These are phyloP conservation scores for Procambarus virginalis DNA, from an alignment of 1,140 invertebrate genomes.

Conservation along the genomic window DNA sequence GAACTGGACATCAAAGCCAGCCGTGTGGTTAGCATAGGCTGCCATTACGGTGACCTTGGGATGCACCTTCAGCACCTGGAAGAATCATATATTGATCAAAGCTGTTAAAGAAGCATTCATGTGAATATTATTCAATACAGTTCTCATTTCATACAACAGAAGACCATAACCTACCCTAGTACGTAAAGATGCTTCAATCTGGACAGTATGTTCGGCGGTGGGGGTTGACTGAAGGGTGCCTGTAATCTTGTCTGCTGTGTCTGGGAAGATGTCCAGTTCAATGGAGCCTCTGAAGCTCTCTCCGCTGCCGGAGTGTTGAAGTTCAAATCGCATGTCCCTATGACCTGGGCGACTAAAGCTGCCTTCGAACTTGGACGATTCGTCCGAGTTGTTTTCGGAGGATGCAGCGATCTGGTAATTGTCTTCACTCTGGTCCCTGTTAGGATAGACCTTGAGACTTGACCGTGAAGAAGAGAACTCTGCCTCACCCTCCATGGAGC, in stretches of 20 bases:
- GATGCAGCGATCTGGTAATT: conserved; percentile 2
- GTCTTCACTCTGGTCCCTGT: conserved; percentile 7
- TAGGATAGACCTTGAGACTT: conserved; percentile 1
- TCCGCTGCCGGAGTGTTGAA: background rate
- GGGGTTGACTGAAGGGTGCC: background rate
- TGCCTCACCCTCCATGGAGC: conserved; percentile 5
- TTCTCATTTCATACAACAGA: no score
- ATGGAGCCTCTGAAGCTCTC: background rate
- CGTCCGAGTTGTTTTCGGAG: background rate
- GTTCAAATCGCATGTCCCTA: background rate
- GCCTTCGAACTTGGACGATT: conserved; percentile 1
- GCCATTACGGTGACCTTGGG: background rate
- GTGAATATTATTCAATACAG: no score
- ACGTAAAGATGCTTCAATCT: no score
- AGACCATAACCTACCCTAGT: no score
- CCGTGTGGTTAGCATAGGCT: background rate
- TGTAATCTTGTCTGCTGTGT: conserved; percentile 23
- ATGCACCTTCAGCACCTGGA: background rate
- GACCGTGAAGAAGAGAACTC: background rate
- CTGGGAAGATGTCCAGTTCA: conserved; percentile 4
- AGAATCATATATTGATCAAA: background rate
- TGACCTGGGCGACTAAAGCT: conserved; percentile 1
- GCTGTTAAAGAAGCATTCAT: background rate
- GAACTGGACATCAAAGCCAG: background rate
- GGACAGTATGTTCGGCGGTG: background rate